Conservation (phyloP, 2,888 invertebrate genomes). For the Xanthia togata region DNA sequence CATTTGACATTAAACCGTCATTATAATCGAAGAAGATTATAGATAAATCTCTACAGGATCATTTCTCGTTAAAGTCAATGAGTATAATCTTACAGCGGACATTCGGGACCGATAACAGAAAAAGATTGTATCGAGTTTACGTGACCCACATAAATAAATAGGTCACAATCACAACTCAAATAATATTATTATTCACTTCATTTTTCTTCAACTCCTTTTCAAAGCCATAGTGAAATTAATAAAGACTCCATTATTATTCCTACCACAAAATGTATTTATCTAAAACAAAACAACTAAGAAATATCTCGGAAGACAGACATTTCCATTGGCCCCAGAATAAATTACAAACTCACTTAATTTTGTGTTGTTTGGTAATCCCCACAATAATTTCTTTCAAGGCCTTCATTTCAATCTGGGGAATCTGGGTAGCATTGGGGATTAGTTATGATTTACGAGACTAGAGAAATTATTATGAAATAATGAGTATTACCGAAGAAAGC, state of each 20-base stretch:
- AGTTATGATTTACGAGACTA: conserved; percentile 72
- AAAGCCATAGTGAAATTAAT: conserved; percentile 68
- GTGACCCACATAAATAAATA: conserved; percentile 55
- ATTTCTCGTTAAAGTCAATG: conserved; percentile 21
- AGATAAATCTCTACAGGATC: conserved; percentile 23
- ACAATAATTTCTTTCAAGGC: conserved; percentile 80
- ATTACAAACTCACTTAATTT: conserved; percentile 81
- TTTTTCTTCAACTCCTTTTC: conserved; percentile 44
- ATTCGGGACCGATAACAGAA: conserved; percentile 38
- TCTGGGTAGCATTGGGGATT: conserved; percentile 71
- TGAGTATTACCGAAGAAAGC: conserved; percentile 63
- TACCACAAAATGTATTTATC: conserved; percentile 72
- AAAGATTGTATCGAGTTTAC: conserved; percentile 46
- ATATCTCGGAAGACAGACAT: conserved; percentile 74
- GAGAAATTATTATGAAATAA: conserved; percentile 72
- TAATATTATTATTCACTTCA: conserved; percentile 41
- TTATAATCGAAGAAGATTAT: conserved; percentile 15
- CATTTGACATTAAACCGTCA: background rate
- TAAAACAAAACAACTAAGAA: conserved; percentile 77
- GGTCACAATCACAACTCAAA: conserved; percentile 45
- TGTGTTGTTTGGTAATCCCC: conserved; percentile 78
- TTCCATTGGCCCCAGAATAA: conserved; percentile 76
- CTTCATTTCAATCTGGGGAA: conserved; percentile 75
- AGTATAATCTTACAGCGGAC: conserved; percentile 29
- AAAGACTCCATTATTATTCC: conserved; percentile 72